Percentiles rank a stretch among this genome's conserved stretches.
Evolutionary conservation across 2,888 invertebrate species (phyloP).

Genomic region (Eudasyphora cyanicolor): DNA sequence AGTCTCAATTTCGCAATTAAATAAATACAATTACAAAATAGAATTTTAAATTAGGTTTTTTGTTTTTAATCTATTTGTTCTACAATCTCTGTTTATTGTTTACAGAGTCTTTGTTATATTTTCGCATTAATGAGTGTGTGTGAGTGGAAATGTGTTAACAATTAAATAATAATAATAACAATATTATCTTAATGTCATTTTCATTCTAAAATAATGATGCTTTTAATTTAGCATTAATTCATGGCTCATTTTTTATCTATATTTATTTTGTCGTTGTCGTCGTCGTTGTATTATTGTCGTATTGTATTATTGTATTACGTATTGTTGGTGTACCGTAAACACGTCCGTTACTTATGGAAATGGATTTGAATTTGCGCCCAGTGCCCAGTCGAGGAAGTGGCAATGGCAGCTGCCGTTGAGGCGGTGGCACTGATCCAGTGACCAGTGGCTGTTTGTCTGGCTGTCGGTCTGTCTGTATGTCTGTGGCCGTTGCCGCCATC

Average conservation of each 20-base stretch:
- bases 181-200: slow-evolving; percentile 38
- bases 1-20: slow-evolving; percentile 17
- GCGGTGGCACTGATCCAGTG: neutral
- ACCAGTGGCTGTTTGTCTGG: too few relatives aligned
- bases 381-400: neutral
- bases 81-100: neutral
- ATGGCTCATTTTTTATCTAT: slow-evolving; percentile 22
- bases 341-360: slow-evolving; percentile 6
- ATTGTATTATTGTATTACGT: too few relatives aligned
- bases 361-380: neutral
- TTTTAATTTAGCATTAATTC: slow-evolving; percentile 35
- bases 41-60: neutral
- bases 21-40: neutral
- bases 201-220: slow-evolving; percentile 28
- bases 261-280: neutral
- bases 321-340: neutral
- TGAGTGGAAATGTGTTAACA: slow-evolving; percentile 28
- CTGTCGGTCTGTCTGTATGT: too few relatives aligned
- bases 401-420: neutral
- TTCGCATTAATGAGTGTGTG: neutral
- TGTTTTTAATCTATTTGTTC: neutral
- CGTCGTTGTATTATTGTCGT: neutral
- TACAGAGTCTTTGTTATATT: neutral
- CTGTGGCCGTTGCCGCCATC: neutral
- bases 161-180: slow-evolving; percentile 24